Evolutionary conservation across 2,113 vertebrate species (phyloP), one percentile per base, ranked within the genome.

Genomic region (Pterocles gutturalis): DNA sequence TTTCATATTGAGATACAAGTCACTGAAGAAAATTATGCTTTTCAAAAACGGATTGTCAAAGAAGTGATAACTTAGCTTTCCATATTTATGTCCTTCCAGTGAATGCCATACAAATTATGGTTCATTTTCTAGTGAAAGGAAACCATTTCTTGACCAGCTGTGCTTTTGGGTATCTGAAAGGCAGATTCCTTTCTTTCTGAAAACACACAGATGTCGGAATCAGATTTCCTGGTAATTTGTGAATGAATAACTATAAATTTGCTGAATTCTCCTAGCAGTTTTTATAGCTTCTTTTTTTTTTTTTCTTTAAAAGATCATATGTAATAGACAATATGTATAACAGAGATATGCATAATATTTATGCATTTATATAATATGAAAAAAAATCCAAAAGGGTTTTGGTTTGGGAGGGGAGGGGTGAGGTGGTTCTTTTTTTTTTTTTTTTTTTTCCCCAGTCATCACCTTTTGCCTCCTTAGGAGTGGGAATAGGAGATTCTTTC

Each of bases 51-150:
- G 11, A 55, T 85, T 89, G 28, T 75, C 73, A 93, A 75, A 86
- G 58, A 88, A 78, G 8, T 33, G 60, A 49, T 76, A 95, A 90
- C 64, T 69, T 92, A 69, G 22, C 45, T 93, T 78, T 96, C 70
- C 87, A 80, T 96, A 95, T 92, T 89, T 96, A 96, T 95, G 71
- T 49, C 53, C 33, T 75, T 65, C 14, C 17, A 94, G 29, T 76
- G 80, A 96, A 89, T 80, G 18, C 46, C 55, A 45, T 69, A 79
- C 28, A 93, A 93, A 96, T 91, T 86, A 61, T 67, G 46, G 51
- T 66, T 95, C 49, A 83, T 93, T 92, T 94, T 90, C 58, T 67
- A 92, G 34, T 91, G 72, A 94, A 95, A 93, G 34, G 19, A 79
- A 75, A 93, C 60, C 31, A 67, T 83, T 66, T 86, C 91, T 79